phyloP scores from a whole-genome alignment of 2,888 invertebrate genomes.

The Globia sparganii region DNA sequence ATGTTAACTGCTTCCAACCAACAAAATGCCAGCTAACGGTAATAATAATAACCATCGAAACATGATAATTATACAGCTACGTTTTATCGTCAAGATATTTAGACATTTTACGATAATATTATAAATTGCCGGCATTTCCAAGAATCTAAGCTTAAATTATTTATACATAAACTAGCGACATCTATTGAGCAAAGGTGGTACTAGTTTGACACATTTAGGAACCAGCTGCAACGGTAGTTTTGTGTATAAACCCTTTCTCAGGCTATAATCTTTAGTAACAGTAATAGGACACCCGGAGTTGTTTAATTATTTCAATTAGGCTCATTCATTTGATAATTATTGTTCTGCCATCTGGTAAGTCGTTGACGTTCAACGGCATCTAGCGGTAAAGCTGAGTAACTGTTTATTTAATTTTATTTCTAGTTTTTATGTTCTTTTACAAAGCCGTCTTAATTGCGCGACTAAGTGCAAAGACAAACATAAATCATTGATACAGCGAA shows the following conservation, averaged over 20 bases:
- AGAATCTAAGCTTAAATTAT: constrained; percentile 13
- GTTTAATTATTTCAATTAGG: constrained; percentile 72
- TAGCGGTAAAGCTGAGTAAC: constrained; percentile 68
- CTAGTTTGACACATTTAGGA: constrained; percentile 74
- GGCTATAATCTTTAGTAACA: constrained; percentile 62
- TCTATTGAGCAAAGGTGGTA: constrained; percentile 76
- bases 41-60: constrained; percentile 20
- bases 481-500: constrained; percentile 54
- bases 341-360: constrained; percentile 57
- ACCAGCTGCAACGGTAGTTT: constrained; percentile 75
- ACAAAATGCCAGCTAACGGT: constrained; percentile 32
- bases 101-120: constrained; percentile 28
- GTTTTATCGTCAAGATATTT: constrained; percentile 22
- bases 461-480: constrained; percentile 33
- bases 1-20: not conserved
- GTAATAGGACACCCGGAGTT: constrained; percentile 68
- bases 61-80: constrained; percentile 34
- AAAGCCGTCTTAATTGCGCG: constrained; percentile 25
- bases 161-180: constrained; percentile 69
- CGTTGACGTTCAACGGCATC: constrained; percentile 71
- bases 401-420: constrained; percentile 53
- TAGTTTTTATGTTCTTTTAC: constrained; percentile 20
- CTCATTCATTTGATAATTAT: constrained; percentile 67
- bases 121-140: not conserved
- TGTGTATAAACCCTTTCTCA: constrained; percentile 69